phyloP scores from a whole-genome alignment of 2,888 invertebrate species.

The Mechanitis messenoides region DNA sequence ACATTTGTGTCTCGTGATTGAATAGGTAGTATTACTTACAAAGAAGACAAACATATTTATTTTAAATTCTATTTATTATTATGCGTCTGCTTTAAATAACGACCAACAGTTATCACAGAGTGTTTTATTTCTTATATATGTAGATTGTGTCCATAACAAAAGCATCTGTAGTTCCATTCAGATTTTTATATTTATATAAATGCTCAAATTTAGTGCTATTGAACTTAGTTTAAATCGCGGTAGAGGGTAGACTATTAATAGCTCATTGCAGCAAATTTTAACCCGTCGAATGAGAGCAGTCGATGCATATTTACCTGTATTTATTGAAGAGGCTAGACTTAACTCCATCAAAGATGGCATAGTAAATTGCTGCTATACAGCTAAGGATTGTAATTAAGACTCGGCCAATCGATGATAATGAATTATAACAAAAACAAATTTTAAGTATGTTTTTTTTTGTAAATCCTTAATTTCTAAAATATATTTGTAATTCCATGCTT shows the following conservation, averaged over 20 bases:
- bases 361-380: not conserved
- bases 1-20: slow-evolving; percentile 8
- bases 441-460: not conserved
- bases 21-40: slow-evolving; percentile 1
- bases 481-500: not conserved
- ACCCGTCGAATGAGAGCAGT: slow-evolving; percentile 8
- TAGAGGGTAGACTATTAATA: slow-evolving; percentile 23
- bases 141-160: not conserved
- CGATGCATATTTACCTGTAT: slow-evolving; percentile 20
- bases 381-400: not conserved
- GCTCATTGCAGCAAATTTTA: slow-evolving; percentile 9
- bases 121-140: not conserved
- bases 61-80: slow-evolving; percentile 5
- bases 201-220: slow-evolving; percentile 8
- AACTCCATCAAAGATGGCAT: slow-evolving; percentile 1
- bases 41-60: slow-evolving; percentile 2
- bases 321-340: slow-evolving; percentile 21
- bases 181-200: not conserved
- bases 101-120: not conserved
- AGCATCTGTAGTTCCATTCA: no score
- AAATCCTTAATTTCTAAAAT: not conserved
- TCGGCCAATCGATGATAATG: not conserved
- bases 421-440: not conserved
- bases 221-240: slow-evolving; percentile 20
- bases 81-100: not conserved